These are phyloP conservation scores for Paedocypris sp. DNA, from an alignment of 2,113 vertebrate species.

Conservation along the genomic window DNA sequence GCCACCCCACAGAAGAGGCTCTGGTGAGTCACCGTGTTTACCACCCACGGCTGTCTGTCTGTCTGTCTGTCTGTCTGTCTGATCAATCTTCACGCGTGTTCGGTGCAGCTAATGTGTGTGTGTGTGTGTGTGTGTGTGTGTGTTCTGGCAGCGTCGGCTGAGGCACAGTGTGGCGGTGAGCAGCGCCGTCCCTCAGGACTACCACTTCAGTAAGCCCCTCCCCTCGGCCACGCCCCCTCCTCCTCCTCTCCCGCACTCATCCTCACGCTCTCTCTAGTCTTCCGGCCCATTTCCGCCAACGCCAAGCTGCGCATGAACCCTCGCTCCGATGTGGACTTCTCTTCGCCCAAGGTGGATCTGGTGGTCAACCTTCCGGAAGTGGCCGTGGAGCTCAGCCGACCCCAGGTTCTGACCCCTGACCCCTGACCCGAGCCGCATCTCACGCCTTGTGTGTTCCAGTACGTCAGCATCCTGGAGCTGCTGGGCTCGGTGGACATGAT, in stretches of 20 bases:
- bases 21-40: slow-evolving; percentile 66
- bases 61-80: too few relatives aligned
- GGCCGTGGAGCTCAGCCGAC: slow-evolving; percentile 82
- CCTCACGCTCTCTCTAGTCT: too few relatives aligned
- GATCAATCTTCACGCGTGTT: too few relatives aligned
- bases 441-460: slow-evolving; percentile 58
- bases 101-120: too few relatives aligned
- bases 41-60: background rate
- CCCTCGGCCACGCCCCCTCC: too few relatives aligned
- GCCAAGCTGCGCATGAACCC: slow-evolving; percentile 95
- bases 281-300: slow-evolving; percentile 84
- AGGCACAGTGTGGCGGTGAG: slow-evolving; percentile 67
- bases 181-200: slow-evolving; percentile 58
- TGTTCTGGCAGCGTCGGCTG: slow-evolving; percentile 61
- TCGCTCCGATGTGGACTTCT: slow-evolving; percentile 86
- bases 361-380: slow-evolving; percentile 82
- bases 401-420: slow-evolving; percentile 75
- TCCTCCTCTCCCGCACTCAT: too few relatives aligned
- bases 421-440: background rate
- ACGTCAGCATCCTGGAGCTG: slow-evolving; percentile 93
- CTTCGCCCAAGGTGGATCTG: slow-evolving; percentile 83
- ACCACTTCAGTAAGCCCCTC: slow-evolving; percentile 80
- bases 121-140: too few relatives aligned
- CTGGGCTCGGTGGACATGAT: slow-evolving; percentile 93
- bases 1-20: slow-evolving; percentile 61